Conservation (phyloP, 1,140 invertebrate genomes). For the Rhyzopertha dominica region DNA sequence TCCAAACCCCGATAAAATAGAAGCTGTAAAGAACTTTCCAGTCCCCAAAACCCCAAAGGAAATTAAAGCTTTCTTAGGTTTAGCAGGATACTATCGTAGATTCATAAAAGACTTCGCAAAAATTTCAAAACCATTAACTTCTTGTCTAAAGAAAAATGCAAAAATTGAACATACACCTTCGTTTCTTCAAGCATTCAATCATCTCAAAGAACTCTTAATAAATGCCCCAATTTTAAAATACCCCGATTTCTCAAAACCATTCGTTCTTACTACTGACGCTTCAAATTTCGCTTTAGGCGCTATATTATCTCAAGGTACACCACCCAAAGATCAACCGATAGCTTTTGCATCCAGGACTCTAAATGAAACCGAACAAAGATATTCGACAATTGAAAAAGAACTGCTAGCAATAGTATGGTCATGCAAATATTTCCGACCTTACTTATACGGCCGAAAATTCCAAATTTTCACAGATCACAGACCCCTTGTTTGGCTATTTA, state of each 20-base stretch:
- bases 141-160: too few species aligned
- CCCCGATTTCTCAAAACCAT: constrained; percentile 38
- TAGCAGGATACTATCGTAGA: too few species aligned
- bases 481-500: constrained; percentile 38
- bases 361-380: too few species aligned
- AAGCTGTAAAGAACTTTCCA: constrained; percentile 22
- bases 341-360: too few species aligned
- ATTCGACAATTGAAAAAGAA: constrained; percentile 41
- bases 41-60: constrained; percentile 26
- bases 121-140: too few species aligned
- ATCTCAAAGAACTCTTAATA: too few species aligned
- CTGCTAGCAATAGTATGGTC: constrained; percentile 41
- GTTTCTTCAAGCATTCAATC: too few species aligned
- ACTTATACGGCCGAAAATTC: constrained; percentile 46
- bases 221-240: constrained; percentile 40
- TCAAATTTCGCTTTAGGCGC: constrained; percentile 37
- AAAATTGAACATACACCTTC: too few species aligned
- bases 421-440: constrained; percentile 45
- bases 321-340: too few species aligned
- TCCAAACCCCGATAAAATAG: constrained; percentile 26
- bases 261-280: constrained; percentile 42
- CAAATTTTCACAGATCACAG: constrained; percentile 48
- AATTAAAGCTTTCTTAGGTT: too few species aligned
- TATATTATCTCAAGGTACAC: constrained; percentile 29
- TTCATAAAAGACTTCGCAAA: too few species aligned